phyloP scores from a whole-genome alignment of 1,140 invertebrate genomes.

The Colletes latitarsis region DNA sequence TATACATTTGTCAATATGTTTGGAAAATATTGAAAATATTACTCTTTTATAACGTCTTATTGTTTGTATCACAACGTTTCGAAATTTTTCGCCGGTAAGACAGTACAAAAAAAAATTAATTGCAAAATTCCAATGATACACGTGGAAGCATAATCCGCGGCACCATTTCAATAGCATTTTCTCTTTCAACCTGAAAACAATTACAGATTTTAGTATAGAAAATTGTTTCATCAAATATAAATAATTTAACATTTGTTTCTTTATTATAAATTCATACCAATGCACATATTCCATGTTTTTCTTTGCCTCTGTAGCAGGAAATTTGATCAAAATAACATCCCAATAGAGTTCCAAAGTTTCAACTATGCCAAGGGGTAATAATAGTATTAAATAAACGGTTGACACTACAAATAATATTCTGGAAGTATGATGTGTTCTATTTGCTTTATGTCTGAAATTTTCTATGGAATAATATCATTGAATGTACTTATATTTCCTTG shows the following conservation, averaged over 20 bases:
- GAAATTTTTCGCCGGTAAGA: slow-evolving; percentile 68
- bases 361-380: slow-evolving; percentile 75
- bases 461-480: slow-evolving; percentile 41
- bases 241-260: not conserved
- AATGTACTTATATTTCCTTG: slow-evolving; percentile 10
- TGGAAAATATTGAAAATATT: slow-evolving; percentile 40
- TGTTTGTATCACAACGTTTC: slow-evolving; percentile 57
- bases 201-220: not conserved
- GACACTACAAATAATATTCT: slow-evolving; percentile 69
- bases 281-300: slow-evolving; percentile 66
- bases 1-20: slow-evolving; percentile 46
- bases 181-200: slow-evolving; percentile 66
- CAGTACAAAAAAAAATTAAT: slow-evolving; percentile 74
- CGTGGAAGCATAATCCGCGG: slow-evolving; percentile 68
- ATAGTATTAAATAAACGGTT: slow-evolving; percentile 72
- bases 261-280: slow-evolving; percentile 58
- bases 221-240: not conserved
- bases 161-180: slow-evolving; percentile 74
- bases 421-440: slow-evolving; percentile 58
- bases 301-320: slow-evolving; percentile 46
- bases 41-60: slow-evolving; percentile 50
- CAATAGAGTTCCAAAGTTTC: slow-evolving; percentile 76
- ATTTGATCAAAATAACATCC: slow-evolving; percentile 68
- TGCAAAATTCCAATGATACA: slow-evolving; percentile 73
- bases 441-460: slow-evolving; percentile 57